These are phyloP conservation scores for Psilanteris sp. DNA, from an alignment of 1,140 invertebrate genomes.

Conservation along the genomic window DNA sequence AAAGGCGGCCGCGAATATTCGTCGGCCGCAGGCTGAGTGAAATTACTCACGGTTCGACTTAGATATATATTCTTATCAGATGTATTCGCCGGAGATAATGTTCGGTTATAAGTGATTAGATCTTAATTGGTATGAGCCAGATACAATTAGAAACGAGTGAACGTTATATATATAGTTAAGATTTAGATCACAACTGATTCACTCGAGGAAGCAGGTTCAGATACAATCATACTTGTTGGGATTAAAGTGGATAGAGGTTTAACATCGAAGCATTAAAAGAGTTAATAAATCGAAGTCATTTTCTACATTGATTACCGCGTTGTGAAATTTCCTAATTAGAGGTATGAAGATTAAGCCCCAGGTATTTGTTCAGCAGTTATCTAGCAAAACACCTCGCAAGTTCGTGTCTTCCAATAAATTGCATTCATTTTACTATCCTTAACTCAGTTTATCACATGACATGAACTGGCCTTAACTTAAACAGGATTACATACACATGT, in stretches of 20 bases:
- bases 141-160: conserved; percentile 42
- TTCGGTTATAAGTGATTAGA: conserved; percentile 37
- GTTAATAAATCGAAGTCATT: too few relatives aligned
- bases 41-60: not conserved
- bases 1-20: conserved; percentile 7
- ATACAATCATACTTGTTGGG: conserved; percentile 30
- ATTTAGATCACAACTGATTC: conserved; percentile 47
- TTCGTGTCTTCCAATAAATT: conserved; percentile 1
- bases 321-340: too few relatives aligned
- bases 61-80: conserved; percentile 1
- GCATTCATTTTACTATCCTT: not conserved
- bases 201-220: conserved; percentile 7
- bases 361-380: not conserved
- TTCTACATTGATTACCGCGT: too few relatives aligned
- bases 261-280: not conserved
- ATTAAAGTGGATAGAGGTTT: not conserved
- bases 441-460: conserved; percentile 20
- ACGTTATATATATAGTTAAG: conserved; percentile 29
- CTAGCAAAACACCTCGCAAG: not conserved
- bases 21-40: not conserved
- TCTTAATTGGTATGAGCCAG: conserved; percentile 28
- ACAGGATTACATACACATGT: conserved; percentile 28
- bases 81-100: conserved; percentile 4
- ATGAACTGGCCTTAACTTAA: conserved; percentile 29
- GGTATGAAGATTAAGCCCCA: too few relatives aligned